phyloP scores from a whole-genome alignment of 2,888 invertebrate species.

The Chymomyza caudatula region DNA sequence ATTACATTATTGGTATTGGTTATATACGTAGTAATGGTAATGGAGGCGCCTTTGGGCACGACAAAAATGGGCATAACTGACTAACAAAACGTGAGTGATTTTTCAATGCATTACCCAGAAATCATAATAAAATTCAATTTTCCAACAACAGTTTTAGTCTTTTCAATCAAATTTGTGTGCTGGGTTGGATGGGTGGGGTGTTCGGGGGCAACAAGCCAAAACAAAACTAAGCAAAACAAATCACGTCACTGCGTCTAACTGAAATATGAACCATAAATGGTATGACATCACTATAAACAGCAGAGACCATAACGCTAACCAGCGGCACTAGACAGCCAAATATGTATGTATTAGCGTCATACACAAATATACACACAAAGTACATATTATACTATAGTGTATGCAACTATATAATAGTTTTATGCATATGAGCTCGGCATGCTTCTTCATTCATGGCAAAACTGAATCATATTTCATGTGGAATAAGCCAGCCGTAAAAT shows the following conservation, averaged over 20 bases:
- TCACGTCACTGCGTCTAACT: conserved; percentile 59
- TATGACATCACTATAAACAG: conserved; percentile 68
- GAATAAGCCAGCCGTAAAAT: conserved; percentile 48
- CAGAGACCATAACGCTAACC: conserved; percentile 50
- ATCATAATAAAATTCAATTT: conserved; percentile 22
- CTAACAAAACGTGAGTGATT: conserved; percentile 29
- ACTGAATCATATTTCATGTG: conserved; percentile 65
- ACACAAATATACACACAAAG: conserved; percentile 13
- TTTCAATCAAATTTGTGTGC: not conserved
- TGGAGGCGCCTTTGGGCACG: conserved; percentile 32
- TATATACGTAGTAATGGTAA: no score
- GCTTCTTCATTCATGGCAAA: conserved; percentile 33
- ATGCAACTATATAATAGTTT: conserved; percentile 27
- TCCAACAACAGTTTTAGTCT: not conserved
- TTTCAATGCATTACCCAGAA: conserved; percentile 17
- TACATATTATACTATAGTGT: conserved; percentile 21
- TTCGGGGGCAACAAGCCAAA: not conserved
- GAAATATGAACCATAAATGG: conserved; percentile 71
- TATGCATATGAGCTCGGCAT: conserved; percentile 12
- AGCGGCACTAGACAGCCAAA: conserved; percentile 10
- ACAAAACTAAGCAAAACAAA: conserved; percentile 14
- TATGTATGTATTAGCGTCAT: not conserved
- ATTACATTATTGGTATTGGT: conserved; percentile 36
- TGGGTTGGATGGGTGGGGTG: not conserved
- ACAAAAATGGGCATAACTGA: not conserved